Evolutionary conservation across 1,140 invertebrate species (phyloP), one percentile per base, ranked within the genome.

Genomic region (Papilio helenus): DNA sequence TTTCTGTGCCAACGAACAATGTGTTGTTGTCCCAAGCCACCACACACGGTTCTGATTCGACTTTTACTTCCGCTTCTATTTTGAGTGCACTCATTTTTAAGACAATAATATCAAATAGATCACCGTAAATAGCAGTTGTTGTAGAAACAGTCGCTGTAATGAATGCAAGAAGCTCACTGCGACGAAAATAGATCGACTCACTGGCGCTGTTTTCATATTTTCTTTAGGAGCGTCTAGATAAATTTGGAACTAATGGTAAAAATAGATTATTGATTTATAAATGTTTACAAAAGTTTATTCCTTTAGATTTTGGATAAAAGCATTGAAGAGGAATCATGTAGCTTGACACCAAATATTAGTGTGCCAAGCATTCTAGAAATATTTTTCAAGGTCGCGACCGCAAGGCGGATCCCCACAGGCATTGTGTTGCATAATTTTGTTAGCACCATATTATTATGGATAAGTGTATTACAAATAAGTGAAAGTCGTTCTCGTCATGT

Each of bases 21-120:
- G 87, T 87, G 23, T 87, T 87, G 23, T 87, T 86, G 79, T 89
- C 85, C 89, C 87, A 94, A 71, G 90, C 88, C 34, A 86, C 80
- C 2, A 94, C 90, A 82, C 89, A 91, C 18, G 93, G 93, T 72
- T 93, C 93, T 0, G 87, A 88, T 29, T 86, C 87, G 20, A 93
- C 76, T 87, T 90, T 92, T 8, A 79, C 82, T 86, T 94, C 90
- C 12, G 46, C 58, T 76, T 87, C 87, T 80, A 94, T 84, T 86
- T 89, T 73, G 91, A 79, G 81, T 87, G 84, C 90, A 93, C 76
- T 20, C 76, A 77, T 77, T 92, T 78, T 78, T 87, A 65, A n/a
- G 16, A 58, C 49, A 68, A 71, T 80, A 74, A 23, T 20, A 23
- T 74, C 3, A 26, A 46, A 74, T 29, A 46, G 3, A 26, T 26